phyloP scores from a whole-genome alignment of 2,797 vertebrate genomes.

The Myotis daubentonii region DNA sequence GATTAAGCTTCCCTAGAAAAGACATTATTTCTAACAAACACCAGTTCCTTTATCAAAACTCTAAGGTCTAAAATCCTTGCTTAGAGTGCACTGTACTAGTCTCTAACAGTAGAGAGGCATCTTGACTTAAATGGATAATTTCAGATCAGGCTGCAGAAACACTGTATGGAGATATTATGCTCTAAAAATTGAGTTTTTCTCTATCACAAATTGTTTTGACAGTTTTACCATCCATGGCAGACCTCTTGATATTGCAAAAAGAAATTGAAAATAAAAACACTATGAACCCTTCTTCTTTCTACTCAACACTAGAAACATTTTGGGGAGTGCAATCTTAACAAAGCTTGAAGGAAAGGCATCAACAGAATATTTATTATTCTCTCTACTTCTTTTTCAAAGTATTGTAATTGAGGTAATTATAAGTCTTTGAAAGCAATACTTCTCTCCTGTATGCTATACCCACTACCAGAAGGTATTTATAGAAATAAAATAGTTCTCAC shows the following conservation, averaged over 20 bases:
- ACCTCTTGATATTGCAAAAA: conserved; percentile 8
- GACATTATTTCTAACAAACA: conserved; percentile 52
- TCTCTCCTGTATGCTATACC: conserved; percentile 38
- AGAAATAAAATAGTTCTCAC: conserved; percentile 58
- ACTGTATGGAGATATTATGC: background rate
- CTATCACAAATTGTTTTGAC: conserved; percentile 30
- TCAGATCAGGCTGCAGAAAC: background rate
- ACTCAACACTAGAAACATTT: conserved; percentile 18
- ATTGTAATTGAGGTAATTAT: conserved; percentile 55
- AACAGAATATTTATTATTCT: conserved; percentile 51
- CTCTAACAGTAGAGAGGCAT: background rate
- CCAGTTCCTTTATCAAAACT: conserved; percentile 5
- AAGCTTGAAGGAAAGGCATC: background rate
- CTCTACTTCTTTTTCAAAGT: conserved; percentile 37
- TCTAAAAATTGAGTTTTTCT: background rate
- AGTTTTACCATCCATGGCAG: background rate
- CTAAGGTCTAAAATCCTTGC: background rate
- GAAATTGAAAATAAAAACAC: background rate
- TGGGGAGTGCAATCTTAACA: background rate
- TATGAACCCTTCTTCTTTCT: background rate
- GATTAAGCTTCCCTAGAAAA: conserved; percentile 50
- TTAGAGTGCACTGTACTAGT: background rate
- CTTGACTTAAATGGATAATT: conserved; percentile 9
- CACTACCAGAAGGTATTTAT: conserved; percentile 68
- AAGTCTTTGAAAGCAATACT: conserved; percentile 63